A percentile compares a stretch with the other conserved stretches of the same genome.
Evolutionary conservation across 2,797 vertebrate genomes (phyloP).

Genomic region (Paedocypris micromegethes): DNA sequence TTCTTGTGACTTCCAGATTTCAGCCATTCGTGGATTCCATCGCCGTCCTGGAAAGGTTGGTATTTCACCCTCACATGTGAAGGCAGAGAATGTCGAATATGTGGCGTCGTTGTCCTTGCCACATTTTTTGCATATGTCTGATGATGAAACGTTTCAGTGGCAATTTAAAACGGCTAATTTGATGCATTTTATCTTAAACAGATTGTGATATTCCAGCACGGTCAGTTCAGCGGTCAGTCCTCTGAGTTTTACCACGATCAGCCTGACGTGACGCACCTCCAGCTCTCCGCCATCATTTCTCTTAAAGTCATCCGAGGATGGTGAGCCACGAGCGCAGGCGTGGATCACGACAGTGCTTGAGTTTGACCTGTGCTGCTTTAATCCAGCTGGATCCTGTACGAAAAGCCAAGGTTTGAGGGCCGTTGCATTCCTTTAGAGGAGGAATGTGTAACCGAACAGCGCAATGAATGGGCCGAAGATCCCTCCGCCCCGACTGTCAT

Average conservation of each 20-base stretch:
- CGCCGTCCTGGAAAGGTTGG: slow-evolving; percentile 90
- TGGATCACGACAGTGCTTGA: background rate
- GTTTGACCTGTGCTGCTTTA: background rate
- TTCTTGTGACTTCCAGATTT: slow-evolving; percentile 55
- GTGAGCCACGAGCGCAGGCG: slow-evolving; percentile 63
- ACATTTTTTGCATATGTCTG: background rate
- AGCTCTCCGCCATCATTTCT: slow-evolving; percentile 75
- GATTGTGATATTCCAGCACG: slow-evolving; percentile 79
- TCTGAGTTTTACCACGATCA: slow-evolving; percentile 79
- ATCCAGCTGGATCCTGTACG: slow-evolving; percentile 87
- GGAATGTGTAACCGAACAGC: slow-evolving; percentile 77
- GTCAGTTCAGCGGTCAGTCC: slow-evolving; percentile 63
- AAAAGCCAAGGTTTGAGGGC: slow-evolving; percentile 86
- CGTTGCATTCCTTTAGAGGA: slow-evolving; percentile 76
- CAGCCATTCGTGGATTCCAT: slow-evolving; percentile 65
- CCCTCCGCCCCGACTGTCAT: slow-evolving; percentile 66
- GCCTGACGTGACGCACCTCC: slow-evolving; percentile 75
- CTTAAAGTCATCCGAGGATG: slow-evolving; percentile 87
- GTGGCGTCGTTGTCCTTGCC: background rate
- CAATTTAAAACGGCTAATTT: background rate
- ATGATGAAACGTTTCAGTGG: too few species aligned
- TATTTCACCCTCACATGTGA: slow-evolving; percentile 7
- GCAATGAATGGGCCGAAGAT: slow-evolving; percentile 73
- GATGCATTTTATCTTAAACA: slow-evolving; percentile 48
- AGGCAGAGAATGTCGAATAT: background rate